Base-by-base conservation (phyloP, 2,797 vertebrate species). In the Lerista edwardsae region DNA sequence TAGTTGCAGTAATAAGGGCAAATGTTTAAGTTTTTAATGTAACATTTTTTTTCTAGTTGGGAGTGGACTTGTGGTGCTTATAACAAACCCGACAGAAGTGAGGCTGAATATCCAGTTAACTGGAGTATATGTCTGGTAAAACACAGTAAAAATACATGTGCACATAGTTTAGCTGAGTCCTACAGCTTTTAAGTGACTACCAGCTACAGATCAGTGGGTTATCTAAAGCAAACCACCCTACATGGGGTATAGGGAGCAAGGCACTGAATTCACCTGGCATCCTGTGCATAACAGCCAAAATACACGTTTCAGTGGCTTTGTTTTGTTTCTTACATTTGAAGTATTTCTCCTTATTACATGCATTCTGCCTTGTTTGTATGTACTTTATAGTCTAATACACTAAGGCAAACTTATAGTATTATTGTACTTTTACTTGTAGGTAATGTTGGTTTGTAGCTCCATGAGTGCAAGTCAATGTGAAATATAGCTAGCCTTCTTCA, bases 361-460 rank as follows among this genome's bases (percentile, higher is more conserved):
- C 86, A 5, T 78, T 55, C 64, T 88, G 81, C 86, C 84, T 90
- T 86, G 84, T 92, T 93, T 89, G 19, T 90, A 62, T 89, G 19
- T 90, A 62, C 85, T 86, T 88, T 84, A 78, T 77, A 75, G 80
- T 85, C 81, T 91, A 91, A 94, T 77, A 93, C 90, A 90, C 92
- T 95, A 94, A 90, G 75, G n/a, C 87, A 88, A 78, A 85, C 41
- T 83, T 85, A 77, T 6, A 87, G 79, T 90, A 86, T 79, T 75
- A 23, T 15, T 25, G 64, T 91, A 75, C 90, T 87, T 94, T 86
- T 91, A 84, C 79, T 82, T 88, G 80, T 88, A 89, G 68, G 1
- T 89, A 47, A 82, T 83, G 82, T 85, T 89, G 79, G 88, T 82
- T 73, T 73, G 80, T 91, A 90, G 91, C 92, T 93, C 84, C 88